Conservation (phyloP, 2,113 vertebrate species). For the Mesembrinibis cayennensis region DNA sequence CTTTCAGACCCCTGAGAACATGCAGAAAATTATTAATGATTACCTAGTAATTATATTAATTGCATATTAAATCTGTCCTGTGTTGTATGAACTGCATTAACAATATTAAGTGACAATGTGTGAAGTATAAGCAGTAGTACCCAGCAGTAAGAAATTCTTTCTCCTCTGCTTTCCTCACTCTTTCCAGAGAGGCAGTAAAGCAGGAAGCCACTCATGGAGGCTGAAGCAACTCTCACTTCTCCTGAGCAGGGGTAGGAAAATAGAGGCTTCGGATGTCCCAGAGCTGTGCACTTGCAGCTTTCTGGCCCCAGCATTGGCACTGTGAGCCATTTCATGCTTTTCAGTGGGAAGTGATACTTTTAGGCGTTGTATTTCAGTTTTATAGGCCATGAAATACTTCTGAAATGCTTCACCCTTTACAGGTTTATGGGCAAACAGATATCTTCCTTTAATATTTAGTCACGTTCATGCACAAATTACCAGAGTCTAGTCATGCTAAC, state of each 20-base stretch:
- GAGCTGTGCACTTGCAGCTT: background rate
- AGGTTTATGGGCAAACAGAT: background rate
- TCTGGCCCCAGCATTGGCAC: background rate
- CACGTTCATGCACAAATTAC: background rate
- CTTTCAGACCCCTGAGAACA: background rate
- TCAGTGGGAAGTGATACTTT: background rate
- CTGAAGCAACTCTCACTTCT: background rate
- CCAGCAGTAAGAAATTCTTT: background rate
- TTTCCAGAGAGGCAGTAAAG: background rate
- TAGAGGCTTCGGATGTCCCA: background rate
- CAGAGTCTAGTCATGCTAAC: background rate
- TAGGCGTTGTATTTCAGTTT: background rate
- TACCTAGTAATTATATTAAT: background rate
- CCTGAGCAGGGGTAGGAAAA: background rate
- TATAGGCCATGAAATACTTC: background rate
- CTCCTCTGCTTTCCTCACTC: background rate
- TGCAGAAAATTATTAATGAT: background rate
- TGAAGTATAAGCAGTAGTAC: background rate
- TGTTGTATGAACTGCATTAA: background rate
- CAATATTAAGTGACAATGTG: background rate
- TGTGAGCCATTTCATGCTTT: background rate
- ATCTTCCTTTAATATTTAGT: background rate
- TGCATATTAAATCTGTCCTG: background rate
- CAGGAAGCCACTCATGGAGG: background rate
- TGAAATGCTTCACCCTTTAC: background rate